Base-by-base conservation (phyloP, 2,888 invertebrate genomes). In the Troglohyphantes excavatus region DNA sequence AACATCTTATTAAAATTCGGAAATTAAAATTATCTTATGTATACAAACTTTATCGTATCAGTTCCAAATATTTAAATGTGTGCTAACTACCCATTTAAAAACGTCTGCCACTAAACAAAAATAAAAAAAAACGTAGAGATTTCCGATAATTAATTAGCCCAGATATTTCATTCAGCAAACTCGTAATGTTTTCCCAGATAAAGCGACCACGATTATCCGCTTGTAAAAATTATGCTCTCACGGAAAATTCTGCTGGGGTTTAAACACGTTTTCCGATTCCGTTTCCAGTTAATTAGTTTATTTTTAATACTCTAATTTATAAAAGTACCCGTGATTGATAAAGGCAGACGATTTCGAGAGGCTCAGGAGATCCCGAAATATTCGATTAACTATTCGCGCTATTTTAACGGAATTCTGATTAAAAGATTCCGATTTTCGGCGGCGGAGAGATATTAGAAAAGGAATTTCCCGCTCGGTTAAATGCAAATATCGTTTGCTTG, bases 211-310 rank as follows among this genome's bases (percentile, higher is more conserved):
- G 63, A 65, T n/a, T 43, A 61, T 65, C 78, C 78, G 63, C 29
- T 39, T 13, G 17, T 43, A 75, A 59, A 75, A 75, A 29, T 75
- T 75, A 75, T 29, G 26, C 75, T 21, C n/a, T 11, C 61, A n/a
- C 63, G 33, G n/a, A 17, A 68, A 68, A 29, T 68, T 68, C 26
- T 39, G 39, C n/a, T n/a, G n/a, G n/a, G n/a, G 21, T 78, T 65
- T 63, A 78, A 78, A 78, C 63, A 63, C 78, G 23, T 65, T 78
- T 78, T 65, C 78, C 39, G 33, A 65, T 26, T 78, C 65, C 65
- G 78, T 43, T 78, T 39, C 65, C n/a, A 26, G 63, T 65, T 78
- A 78, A 78, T 78, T 61, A 78, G 78, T 78, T 78, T 78, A 63
- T 65, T 53, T 53, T 63, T 43, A 65, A 78, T 78, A 65, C 27